Evolutionary conservation across 2,888 invertebrate genomes (phyloP).

Genomic region (Hyposoter dolosus): DNA sequence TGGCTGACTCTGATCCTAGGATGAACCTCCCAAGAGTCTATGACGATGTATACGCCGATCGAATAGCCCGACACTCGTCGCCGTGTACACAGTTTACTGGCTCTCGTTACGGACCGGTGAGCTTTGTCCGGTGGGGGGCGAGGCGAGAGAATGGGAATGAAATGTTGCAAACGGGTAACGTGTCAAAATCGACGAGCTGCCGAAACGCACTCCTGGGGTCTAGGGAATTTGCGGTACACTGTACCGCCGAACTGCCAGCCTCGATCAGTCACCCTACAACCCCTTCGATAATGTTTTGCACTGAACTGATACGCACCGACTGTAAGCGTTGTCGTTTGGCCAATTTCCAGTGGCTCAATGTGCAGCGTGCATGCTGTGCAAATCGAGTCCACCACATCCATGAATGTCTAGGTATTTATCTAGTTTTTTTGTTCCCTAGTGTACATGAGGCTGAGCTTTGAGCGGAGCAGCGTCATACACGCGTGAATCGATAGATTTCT

Average conservation of each 20-base stretch:
- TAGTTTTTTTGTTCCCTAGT: neutral
- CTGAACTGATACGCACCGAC: conserved; percentile 71
- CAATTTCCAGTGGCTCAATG: conserved; percentile 28
- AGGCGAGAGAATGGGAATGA: neutral
- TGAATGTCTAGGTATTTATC: neutral
- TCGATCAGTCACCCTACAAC: conserved; percentile 8
- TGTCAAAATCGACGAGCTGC: conserved; percentile 62
- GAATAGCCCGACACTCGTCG: conserved; percentile 49
- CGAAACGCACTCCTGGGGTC: conserved; percentile 65
- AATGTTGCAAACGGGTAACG: neutral
- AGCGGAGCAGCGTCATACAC: neutral
- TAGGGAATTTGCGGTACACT: conserved; percentile 76
- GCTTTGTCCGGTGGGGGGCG: conserved; percentile 17
- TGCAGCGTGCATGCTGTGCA: neutral
- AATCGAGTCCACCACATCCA: conserved; percentile 37
- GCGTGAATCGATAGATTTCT: no score
- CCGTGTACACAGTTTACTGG: conserved; percentile 21
- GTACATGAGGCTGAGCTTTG: neutral
- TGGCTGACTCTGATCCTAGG: conserved; percentile 33
- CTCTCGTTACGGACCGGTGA: conserved; percentile 52
- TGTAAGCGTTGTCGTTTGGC: conserved; percentile 4
- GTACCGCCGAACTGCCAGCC: conserved; percentile 48
- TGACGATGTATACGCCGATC: conserved; percentile 47
- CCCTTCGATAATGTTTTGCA: conserved; percentile 73
- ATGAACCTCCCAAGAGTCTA: neutral